Percentiles rank a stretch among this genome's conserved stretches.
phyloP scores from a whole-genome alignment of 1,140 invertebrate species.

The Drosophila athabasca region DNA sequence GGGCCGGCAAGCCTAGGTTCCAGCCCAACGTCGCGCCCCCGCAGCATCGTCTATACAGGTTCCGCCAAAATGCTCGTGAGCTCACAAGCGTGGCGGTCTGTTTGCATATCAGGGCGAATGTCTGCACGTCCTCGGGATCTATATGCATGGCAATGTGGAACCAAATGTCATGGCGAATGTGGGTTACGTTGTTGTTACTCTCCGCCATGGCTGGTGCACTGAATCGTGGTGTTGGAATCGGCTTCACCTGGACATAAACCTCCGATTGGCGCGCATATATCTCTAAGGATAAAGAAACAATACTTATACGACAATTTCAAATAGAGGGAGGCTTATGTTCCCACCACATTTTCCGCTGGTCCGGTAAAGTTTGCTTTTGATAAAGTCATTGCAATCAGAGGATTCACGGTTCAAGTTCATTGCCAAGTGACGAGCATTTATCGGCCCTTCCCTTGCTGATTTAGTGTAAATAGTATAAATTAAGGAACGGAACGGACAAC shows the following conservation, averaged over 20 bases:
- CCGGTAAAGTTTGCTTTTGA: conserved; percentile 53
- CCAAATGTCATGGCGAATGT: conserved; percentile 69
- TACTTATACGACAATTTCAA: background rate
- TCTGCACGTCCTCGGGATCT: conserved; percentile 72
- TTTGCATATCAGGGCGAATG: conserved; percentile 71
- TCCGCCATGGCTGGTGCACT: conserved; percentile 17
- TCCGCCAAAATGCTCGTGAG: conserved; percentile 65
- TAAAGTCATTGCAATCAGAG: conserved; percentile 38
- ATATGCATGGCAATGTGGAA: conserved; percentile 71
- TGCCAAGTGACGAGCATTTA: too few relatives aligned
- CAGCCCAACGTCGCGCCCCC: conserved; percentile 28
- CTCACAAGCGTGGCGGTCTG: conserved; percentile 56
- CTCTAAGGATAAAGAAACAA: conserved; percentile 10
- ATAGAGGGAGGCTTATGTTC: background rate
- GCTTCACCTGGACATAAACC: conserved; percentile 48
- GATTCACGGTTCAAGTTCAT: too few relatives aligned
- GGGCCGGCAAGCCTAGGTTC: conserved; percentile 59
- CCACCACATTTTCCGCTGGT: conserved; percentile 60
- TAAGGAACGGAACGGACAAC: too few relatives aligned
- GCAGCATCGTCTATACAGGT: conserved; percentile 65
- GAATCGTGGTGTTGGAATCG: conserved; percentile 16
- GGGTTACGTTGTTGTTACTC: conserved; percentile 19
- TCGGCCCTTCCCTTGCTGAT: too few relatives aligned
- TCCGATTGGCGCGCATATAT: conserved; percentile 54
- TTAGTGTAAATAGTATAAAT: too few relatives aligned